Evolutionary conservation across 35 echinoderm and acorn worm species (phyloP).

Genomic region (Amphiura filiformis): DNA sequence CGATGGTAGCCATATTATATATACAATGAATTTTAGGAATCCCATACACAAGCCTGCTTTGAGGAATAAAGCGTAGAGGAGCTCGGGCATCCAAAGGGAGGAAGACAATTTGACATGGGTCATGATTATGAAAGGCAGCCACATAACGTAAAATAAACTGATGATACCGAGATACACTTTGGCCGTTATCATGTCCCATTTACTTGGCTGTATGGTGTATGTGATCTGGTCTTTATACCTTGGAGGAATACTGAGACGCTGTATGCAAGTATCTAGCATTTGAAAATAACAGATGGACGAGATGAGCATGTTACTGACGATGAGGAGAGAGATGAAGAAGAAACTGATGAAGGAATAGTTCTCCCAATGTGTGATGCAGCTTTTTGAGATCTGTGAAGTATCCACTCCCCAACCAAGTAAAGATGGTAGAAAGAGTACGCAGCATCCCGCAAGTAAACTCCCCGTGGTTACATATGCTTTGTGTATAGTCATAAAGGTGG

Average conservation of each 20-base stretch:
- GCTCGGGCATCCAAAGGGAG: neutral
- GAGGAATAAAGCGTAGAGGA: neutral
- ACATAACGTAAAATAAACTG: neutral
- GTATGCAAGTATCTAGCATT: too few relatives aligned
- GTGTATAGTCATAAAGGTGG: neutral
- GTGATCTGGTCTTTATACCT: too few relatives aligned
- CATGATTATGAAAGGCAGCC: neutral
- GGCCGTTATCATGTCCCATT: neutral
- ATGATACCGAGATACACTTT: neutral
- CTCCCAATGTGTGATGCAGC: neutral
- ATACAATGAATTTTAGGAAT: neutral
- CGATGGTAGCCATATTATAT: neutral
- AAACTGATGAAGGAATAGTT: neutral
- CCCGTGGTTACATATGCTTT: neutral
- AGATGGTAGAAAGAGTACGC: neutral
- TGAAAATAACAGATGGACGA: neutral
- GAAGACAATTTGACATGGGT: neutral
- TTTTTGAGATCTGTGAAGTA: neutral
- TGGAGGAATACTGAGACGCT: neutral
- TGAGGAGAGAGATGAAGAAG: neutral
- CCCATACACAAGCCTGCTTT: neutral
- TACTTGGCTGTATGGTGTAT: too few relatives aligned
- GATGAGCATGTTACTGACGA: neutral
- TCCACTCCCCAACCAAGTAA: neutral
- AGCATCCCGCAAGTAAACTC: neutral